Evolutionary conservation across 2,113 vertebrate genomes (phyloP).

Genomic region (Helogale parvula): DNA sequence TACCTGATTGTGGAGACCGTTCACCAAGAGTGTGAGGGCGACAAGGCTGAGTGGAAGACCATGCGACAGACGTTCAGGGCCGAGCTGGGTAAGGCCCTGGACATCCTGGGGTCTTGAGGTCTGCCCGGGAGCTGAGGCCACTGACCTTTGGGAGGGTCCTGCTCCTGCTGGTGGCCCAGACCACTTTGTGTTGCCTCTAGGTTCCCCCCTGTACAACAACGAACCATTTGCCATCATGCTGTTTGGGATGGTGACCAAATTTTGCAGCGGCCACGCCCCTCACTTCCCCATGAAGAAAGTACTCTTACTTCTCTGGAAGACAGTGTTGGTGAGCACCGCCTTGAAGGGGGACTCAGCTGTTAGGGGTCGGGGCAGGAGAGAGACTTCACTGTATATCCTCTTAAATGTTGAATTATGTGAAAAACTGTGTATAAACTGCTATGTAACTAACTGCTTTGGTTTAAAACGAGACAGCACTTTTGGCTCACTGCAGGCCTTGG

Average conservation of each 20-base stretch:
- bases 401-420: constrained; percentile 9
- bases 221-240: constrained; percentile 98
- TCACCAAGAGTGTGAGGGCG: constrained; percentile 93
- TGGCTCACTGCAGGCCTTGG: not conserved
- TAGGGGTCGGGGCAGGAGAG: not conserved
- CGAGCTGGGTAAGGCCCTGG: constrained; percentile 91
- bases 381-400: not conserved
- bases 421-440: not conserved
- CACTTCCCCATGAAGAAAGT: constrained; percentile 99
- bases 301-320: constrained; percentile 95
- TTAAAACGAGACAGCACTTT: not conserved
- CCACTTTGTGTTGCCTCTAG: constrained; percentile 77
- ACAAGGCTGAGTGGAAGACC: constrained; percentile 93
- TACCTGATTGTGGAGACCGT: constrained; percentile 97
- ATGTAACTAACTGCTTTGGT: not conserved
- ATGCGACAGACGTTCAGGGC: constrained; percentile 94
- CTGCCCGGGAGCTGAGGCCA: not conserved
- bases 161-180: not conserved
- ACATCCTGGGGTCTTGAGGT: not conserved
- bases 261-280: constrained; percentile 97
- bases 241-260: constrained; percentile 98
- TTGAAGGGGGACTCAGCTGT: not conserved
- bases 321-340: constrained; percentile 91
- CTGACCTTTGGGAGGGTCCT: not conserved
- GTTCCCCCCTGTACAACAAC: constrained; percentile 94